phyloP scores from a whole-genome alignment of 2,888 invertebrate genomes.

The Brachynemurus nebulosus region DNA sequence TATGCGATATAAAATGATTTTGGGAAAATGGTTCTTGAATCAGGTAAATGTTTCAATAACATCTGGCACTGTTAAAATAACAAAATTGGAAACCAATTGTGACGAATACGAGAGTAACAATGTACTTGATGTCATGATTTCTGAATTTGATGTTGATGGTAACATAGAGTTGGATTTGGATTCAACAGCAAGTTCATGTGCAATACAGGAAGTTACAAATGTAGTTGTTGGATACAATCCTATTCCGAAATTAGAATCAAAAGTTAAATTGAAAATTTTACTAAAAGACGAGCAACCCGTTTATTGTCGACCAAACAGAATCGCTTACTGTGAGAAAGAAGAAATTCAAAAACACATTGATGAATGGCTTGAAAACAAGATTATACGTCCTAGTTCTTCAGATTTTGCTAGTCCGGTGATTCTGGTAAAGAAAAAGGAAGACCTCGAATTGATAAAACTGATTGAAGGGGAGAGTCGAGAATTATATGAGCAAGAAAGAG shows the following conservation, averaged over 20 bases:
- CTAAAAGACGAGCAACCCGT: not conserved
- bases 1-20: conserved; percentile 7
- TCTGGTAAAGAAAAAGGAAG: not conserved
- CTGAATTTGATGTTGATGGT: too few species aligned
- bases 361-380: not conserved
- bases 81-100: conserved; percentile 14
- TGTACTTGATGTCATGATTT: too few species aligned
- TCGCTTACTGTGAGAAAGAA: not conserved
- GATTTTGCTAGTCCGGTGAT: not conserved
- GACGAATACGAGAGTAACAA: too few species aligned
- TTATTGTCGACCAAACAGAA: not conserved
- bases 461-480: not conserved
- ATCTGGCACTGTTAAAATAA: conserved; percentile 3
- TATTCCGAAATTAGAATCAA: not conserved
- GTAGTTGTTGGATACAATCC: not conserved
- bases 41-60: not conserved
- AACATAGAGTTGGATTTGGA: not conserved
- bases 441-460: not conserved
- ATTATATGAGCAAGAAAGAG: not conserved
- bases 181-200: not conserved
- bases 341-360: not conserved
- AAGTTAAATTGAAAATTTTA: not conserved
- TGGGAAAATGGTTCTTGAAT: conserved; percentile 5
- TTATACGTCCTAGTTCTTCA: not conserved
- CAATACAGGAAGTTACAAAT: not conserved